These are phyloP conservation scores for Strix aluco DNA, from an alignment of 2,113 vertebrate genomes.

Conservation along the genomic window DNA sequence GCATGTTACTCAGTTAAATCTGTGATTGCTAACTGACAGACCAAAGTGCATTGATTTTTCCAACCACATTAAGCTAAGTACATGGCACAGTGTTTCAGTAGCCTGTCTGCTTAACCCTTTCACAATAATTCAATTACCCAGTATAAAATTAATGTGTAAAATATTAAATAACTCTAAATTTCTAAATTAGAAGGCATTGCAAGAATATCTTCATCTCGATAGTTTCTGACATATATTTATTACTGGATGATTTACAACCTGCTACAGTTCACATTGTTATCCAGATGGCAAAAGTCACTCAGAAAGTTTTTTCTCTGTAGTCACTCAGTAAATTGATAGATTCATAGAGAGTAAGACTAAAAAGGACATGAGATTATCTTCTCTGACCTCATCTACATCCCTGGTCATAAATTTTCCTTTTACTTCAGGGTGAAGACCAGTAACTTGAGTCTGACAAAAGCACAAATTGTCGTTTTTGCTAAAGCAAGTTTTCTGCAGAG, in stretches of 20 bases:
- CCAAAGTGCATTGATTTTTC: slow-evolving; percentile 62
- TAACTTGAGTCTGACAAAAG: background rate
- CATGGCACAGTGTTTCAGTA: slow-evolving; percentile 41
- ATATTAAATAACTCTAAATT: slow-evolving; percentile 39
- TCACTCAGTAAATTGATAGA: background rate
- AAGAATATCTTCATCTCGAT: background rate
- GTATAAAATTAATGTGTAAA: slow-evolving; percentile 36
- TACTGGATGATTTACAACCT: background rate
- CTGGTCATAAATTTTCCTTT: slow-evolving; percentile 25
- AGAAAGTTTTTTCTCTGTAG: background rate
- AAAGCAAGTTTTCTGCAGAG: background rate
- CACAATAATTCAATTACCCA: slow-evolving; percentile 33
- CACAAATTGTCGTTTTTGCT: background rate
- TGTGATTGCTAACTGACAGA: slow-evolving; percentile 60
- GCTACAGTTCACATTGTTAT: background rate
- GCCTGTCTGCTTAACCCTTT: slow-evolving; percentile 55
- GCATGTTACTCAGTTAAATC: slow-evolving; percentile 62
- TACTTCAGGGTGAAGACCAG: background rate
- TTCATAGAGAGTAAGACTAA: background rate
- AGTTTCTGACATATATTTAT: slow-evolving; percentile 20
- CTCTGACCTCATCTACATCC: background rate
- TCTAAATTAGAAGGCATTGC: slow-evolving; percentile 16
- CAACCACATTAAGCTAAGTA: slow-evolving; percentile 54
- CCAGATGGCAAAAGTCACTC: slow-evolving; percentile 2
- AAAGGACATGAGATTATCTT: slow-evolving; percentile 21